These are phyloP conservation scores for Carcina quercana DNA, from an alignment of 2,888 invertebrate genomes.

Conservation along the genomic window DNA sequence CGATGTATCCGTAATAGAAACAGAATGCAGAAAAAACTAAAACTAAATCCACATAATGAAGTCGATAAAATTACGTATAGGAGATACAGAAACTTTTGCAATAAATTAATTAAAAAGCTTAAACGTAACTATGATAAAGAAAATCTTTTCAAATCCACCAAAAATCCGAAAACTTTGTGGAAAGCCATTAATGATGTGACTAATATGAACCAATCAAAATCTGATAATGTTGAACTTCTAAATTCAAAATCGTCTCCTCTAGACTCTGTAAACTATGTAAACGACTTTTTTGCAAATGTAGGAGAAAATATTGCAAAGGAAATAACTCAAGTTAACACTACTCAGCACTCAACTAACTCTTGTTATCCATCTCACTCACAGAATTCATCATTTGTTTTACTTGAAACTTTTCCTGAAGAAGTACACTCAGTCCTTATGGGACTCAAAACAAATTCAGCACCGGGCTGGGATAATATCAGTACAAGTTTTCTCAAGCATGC, in stretches of 20 bases:
- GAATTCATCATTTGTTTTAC: too few species aligned
- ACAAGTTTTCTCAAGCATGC: constrained; percentile 2
- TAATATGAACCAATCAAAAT: background rate
- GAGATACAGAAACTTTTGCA: constrained; percentile 7
- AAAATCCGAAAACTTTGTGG: constrained; percentile 7
- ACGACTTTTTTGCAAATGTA: constrained; percentile 1
- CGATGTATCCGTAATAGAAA: constrained; percentile 6
- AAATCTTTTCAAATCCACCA: background rate
- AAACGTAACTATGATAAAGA: constrained; percentile 6
- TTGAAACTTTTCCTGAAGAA: too few species aligned
- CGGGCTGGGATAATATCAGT: constrained; percentile 2
- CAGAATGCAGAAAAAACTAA: constrained; percentile 3
- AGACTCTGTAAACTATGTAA: constrained; percentile 2
- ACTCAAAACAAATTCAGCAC: too few species aligned
- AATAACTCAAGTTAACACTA: too few species aligned
- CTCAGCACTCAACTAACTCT: too few species aligned
- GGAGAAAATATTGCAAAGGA: background rate
- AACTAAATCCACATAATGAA: constrained; percentile 1
- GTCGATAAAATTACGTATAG: constrained; percentile 3
- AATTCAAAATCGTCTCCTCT: background rate
- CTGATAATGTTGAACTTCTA: background rate
- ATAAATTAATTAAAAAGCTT: constrained; percentile 5
- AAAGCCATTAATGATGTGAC: constrained; percentile 4
- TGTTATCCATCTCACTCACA: too few species aligned
- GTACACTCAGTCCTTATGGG: too few species aligned